Conservation (phyloP, 2,797 vertebrate species). For the Danionella dracula region DNA sequence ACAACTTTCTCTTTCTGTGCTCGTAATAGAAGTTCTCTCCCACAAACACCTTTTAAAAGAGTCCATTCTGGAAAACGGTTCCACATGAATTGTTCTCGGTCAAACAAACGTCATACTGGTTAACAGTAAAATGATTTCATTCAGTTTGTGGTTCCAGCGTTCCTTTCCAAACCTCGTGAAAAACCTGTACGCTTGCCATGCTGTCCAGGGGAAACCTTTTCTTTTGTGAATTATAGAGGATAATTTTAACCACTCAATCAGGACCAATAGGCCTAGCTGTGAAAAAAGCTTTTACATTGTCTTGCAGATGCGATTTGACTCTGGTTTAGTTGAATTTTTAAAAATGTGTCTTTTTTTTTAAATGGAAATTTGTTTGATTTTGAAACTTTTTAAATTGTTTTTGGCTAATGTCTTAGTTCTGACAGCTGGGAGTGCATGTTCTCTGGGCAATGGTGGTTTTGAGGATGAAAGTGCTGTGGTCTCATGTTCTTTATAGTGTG, state of each 20-base stretch:
- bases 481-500: conserved; percentile 24
- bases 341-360: too few species aligned
- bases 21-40: conserved; percentile 5
- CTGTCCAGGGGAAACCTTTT: neutral
- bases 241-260: conserved; percentile 54
- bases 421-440: conserved; percentile 12
- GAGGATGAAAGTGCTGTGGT: conserved; percentile 33
- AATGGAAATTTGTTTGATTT: too few species aligned
- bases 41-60: conserved; percentile 36
- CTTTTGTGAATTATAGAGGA: conserved; percentile 52
- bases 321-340: neutral
- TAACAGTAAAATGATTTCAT: conserved; percentile 46
- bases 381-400: neutral
- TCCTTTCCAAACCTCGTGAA: conserved; percentile 18
- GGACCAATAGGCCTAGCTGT: conserved; percentile 45
- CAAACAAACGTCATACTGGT: conserved; percentile 27
- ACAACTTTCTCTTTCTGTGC: neutral
- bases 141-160: conserved; percentile 40
- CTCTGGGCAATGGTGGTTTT: conserved; percentile 15
- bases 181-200: conserved; percentile 29
- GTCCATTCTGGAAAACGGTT: conserved; percentile 9
- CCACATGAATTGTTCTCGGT: conserved; percentile 22
- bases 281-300: conserved; percentile 44
- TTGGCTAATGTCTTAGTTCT: conserved; percentile 7
- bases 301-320: too few species aligned